Conservation (phyloP, 2,797 vertebrate genomes). For the Carapus acus region DNA sequence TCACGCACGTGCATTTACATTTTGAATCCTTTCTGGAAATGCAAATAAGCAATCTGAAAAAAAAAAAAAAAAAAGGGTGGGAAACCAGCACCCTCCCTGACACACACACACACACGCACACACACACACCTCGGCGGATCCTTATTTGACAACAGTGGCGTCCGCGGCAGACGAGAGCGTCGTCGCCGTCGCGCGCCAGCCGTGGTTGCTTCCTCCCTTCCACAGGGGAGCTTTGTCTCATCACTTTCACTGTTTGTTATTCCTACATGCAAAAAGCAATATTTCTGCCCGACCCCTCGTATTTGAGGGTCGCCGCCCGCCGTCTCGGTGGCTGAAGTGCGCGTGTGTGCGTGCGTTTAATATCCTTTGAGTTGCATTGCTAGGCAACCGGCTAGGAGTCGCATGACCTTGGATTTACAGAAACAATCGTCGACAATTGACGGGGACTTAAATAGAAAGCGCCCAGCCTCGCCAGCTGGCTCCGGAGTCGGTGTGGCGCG, state of each 20-base stretch:
- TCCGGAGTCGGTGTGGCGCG: slow-evolving; percentile 21
- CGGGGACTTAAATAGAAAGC: slow-evolving; percentile 62
- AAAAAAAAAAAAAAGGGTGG: too few species aligned
- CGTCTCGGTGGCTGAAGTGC: slow-evolving; percentile 65
- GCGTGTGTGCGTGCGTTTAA: slow-evolving; percentile 64
- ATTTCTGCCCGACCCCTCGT: slow-evolving; percentile 66
- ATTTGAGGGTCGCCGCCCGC: slow-evolving; percentile 63
- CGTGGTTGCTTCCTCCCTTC: slow-evolving; percentile 30
- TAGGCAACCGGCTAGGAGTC: slow-evolving; percentile 73
- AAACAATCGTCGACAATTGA: slow-evolving; percentile 71
- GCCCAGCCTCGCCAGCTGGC: slow-evolving; percentile 36
- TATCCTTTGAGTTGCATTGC: slow-evolving; percentile 75
- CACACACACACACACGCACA: slow-evolving; percentile 15
- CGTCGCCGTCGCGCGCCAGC: slow-evolving; percentile 27
- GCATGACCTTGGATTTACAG: slow-evolving; percentile 72
- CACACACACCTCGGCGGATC: slow-evolving; percentile 7
- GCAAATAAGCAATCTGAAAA: slow-evolving; percentile 7
- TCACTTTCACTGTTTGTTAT: slow-evolving; percentile 67
- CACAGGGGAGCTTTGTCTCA: slow-evolving; percentile 48
- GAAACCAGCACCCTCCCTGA: too few species aligned
- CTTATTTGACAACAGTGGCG: slow-evolving; percentile 30
- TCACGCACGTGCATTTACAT: neutral
- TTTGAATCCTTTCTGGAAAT: too few species aligned
- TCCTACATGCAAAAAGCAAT: slow-evolving; percentile 77
- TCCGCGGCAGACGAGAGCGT: slow-evolving; percentile 20